Evolutionary conservation across 2,113 vertebrate species (phyloP).

Genomic region (Heteronetta atricapilla): DNA sequence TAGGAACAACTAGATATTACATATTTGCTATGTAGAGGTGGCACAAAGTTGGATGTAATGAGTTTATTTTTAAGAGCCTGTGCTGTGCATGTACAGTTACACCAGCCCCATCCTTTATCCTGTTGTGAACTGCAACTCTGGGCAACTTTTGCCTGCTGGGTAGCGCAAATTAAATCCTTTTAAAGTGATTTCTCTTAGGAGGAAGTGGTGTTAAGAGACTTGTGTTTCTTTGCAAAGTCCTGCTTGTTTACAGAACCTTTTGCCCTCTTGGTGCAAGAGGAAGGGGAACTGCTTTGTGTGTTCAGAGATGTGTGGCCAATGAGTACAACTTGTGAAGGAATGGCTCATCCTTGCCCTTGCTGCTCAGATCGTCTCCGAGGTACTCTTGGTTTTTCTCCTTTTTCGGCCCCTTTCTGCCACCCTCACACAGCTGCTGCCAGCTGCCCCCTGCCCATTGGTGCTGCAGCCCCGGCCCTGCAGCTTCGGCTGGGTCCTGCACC

Average conservation of each 20-base stretch:
- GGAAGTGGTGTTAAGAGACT: not conserved
- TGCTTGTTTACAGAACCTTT: not conserved
- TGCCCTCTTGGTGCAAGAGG: not conserved
- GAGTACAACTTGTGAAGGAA: not conserved
- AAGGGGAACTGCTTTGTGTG: not conserved
- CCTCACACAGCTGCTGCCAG: not conserved
- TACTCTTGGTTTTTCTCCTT: not conserved
- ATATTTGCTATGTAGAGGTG: too few species aligned
- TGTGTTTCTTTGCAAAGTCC: not conserved
- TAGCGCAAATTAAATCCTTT: not conserved
- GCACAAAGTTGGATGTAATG: not conserved
- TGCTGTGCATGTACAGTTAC: not conserved
- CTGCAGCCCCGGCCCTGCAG: accelerated
- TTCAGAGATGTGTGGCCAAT: not conserved
- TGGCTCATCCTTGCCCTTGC: not conserved
- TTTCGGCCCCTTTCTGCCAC: not conserved
- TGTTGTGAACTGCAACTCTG: not conserved
- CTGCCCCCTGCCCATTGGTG: not conserved
- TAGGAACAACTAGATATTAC: not conserved
- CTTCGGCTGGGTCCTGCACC: too few species aligned
- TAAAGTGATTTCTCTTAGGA: not conserved
- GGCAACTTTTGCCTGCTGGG: not conserved
- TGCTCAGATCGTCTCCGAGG: not conserved
- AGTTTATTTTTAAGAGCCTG: not conserved
- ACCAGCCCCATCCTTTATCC: not conserved